Percentiles rank a stretch among this genome's conserved stretches.
These are phyloP conservation scores for Hipparchia sbordonii DNA, from an alignment of 2,888 invertebrate species.

Conservation along the genomic window DNA sequence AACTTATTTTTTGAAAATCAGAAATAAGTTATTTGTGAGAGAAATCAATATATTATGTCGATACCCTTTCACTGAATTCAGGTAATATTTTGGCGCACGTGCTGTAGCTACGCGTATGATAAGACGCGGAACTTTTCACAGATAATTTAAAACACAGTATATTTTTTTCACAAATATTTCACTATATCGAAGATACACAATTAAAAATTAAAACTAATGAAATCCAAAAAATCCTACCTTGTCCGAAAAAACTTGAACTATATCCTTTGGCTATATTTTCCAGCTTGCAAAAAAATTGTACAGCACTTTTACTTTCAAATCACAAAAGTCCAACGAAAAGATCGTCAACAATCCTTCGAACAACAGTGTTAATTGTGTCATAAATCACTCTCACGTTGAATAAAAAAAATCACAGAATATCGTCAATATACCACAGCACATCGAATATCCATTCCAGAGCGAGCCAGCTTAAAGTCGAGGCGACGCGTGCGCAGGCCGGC, in stretches of 20 bases:
- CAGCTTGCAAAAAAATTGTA: constrained; percentile 41
- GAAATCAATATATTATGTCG: not conserved
- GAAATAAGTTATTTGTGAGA: not conserved
- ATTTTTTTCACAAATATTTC: not conserved
- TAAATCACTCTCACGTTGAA: constrained; percentile 61
- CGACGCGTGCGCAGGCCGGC: constrained; percentile 76
- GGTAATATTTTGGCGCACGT: constrained; percentile 1
- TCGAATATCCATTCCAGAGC: constrained; percentile 72
- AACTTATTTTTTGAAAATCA: no score
- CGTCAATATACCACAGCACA: constrained; percentile 61
- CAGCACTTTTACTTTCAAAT: constrained; percentile 32
- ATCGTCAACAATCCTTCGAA: constrained; percentile 38
- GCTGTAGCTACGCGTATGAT: not conserved
- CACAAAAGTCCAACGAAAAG: constrained; percentile 33
- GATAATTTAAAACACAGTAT: not conserved
- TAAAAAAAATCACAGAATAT: constrained; percentile 56
- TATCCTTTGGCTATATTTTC: constrained; percentile 46
- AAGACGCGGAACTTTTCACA: not conserved
- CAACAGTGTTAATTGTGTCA: constrained; percentile 53
- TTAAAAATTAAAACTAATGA: constrained; percentile 21
- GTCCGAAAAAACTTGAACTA: constrained; percentile 47
- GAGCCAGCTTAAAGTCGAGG: constrained; percentile 74
- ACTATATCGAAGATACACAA: constrained; percentile 1
- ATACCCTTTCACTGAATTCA: not conserved
- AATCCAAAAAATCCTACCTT: constrained; percentile 50